Percentiles rank a stretch among this genome's conserved stretches.
These are phyloP conservation scores for Agrotis ipsilon DNA, from an alignment of 2,888 invertebrate species.

Conservation along the genomic window DNA sequence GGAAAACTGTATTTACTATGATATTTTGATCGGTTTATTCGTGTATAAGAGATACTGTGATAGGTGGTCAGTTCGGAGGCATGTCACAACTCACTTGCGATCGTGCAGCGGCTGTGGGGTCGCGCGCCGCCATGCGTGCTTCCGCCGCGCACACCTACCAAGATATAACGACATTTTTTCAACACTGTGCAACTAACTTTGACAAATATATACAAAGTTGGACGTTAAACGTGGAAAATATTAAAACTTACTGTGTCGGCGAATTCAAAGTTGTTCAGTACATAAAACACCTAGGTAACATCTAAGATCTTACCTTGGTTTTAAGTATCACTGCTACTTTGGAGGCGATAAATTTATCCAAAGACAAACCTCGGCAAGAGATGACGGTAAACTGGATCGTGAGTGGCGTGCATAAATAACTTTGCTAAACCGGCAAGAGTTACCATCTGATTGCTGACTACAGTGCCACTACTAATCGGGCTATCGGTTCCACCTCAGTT, in stretches of 20 bases:
- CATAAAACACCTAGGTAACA: too few relatives aligned
- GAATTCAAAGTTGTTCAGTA: neutral
- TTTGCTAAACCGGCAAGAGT: too few relatives aligned
- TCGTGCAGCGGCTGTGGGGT: slow-evolving; percentile 38
- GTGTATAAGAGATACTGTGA: neutral
- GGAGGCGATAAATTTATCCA: too few relatives aligned
- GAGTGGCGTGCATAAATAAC: too few relatives aligned
- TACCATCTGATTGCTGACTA: too few relatives aligned
- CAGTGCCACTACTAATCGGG: too few relatives aligned
- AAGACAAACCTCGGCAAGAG: too few relatives aligned
- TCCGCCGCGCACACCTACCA: slow-evolving; percentile 54
- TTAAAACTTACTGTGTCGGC: neutral
- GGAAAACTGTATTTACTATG: neutral
- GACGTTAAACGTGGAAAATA: neutral
- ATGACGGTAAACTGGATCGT: too few relatives aligned
- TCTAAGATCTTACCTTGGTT: too few relatives aligned
- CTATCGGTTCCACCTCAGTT: too few relatives aligned
- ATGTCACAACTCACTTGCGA: slow-evolving; percentile 23
- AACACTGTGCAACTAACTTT: neutral
- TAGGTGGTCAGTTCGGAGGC: slow-evolving; percentile 25
- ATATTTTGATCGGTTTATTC: neutral
- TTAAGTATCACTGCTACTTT: too few relatives aligned
- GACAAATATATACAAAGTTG: neutral
- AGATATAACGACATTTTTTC: slow-evolving; percentile 45
- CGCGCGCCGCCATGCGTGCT: slow-evolving; percentile 64